Conservation (phyloP, 2,888 invertebrate species). For the Acanthosepion esculentum region DNA sequence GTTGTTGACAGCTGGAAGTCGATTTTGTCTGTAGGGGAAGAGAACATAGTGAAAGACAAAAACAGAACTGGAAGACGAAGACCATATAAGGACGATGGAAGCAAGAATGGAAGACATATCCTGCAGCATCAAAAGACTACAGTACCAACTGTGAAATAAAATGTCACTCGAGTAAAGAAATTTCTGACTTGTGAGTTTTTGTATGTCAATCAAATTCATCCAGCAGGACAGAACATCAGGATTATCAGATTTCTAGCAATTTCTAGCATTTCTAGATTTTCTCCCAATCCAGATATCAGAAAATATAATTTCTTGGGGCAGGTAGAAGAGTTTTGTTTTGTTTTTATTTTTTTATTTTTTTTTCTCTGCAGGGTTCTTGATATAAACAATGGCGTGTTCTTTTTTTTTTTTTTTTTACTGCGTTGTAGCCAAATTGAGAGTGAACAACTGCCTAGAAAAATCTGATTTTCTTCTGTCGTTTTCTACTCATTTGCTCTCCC, state of each 20-base stretch:
- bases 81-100: background rate
- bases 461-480: background rate
- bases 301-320: background rate
- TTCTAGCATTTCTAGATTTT: too few relatives aligned
- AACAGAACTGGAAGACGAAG: background rate
- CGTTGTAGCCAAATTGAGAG: background rate
- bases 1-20: background rate
- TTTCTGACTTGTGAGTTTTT: background rate
- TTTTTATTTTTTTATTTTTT: background rate
- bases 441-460: background rate
- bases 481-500: background rate
- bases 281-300: background rate
- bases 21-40: too few relatives aligned
- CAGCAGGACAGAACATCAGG: background rate
- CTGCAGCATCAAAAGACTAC: background rate
- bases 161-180: background rate
- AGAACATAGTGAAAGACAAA: background rate
- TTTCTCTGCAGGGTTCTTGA: background rate
- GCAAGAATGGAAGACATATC: background rate
- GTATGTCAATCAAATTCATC: background rate
- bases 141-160: background rate
- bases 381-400: background rate
- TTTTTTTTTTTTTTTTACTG: background rate
- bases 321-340: conserved; percentile 1
- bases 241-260: background rate